Conservation (phyloP, 1,140 invertebrate species). For the Lordiphosa stackelbergi region DNA sequence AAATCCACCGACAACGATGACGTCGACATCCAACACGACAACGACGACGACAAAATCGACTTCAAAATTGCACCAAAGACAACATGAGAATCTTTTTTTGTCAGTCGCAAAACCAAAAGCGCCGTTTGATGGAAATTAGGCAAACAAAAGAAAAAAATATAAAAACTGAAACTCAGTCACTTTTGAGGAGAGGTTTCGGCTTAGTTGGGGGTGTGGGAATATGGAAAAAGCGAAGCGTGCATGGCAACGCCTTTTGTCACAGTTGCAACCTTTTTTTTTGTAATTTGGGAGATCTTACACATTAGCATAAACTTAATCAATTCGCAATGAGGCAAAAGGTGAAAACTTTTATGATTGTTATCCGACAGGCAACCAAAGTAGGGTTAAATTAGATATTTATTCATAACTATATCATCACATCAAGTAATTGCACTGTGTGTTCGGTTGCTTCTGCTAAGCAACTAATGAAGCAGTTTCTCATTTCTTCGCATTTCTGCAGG, state of each 20-base stretch:
- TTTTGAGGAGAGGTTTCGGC: slow-evolving; percentile 46
- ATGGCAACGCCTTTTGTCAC: slow-evolving; percentile 75
- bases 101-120: slow-evolving; percentile 48
- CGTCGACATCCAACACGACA: slow-evolving; percentile 33
- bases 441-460: slow-evolving; percentile 10
- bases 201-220: slow-evolving; percentile 44
- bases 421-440: too few relatives aligned
- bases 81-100: slow-evolving; percentile 71
- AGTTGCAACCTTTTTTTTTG: slow-evolving; percentile 42
- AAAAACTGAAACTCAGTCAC: slow-evolving; percentile 19
- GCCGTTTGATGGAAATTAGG: slow-evolving; percentile 70
- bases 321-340: slow-evolving; percentile 73
- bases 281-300: slow-evolving; percentile 26
- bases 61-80: slow-evolving; percentile 39
- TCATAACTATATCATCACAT: too few relatives aligned
- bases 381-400: too few relatives aligned
- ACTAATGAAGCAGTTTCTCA: slow-evolving; percentile 40
- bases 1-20: slow-evolving; percentile 65
- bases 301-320: slow-evolving; percentile 76
- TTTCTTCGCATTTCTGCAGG: background rate
- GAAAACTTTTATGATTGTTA: slow-evolving; percentile 32
- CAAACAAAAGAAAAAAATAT: slow-evolving; percentile 27
- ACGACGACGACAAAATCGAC: slow-evolving; percentile 14
- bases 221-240: slow-evolving; percentile 44
- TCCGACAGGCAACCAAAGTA: too few relatives aligned